Percentiles rank a stretch among this genome's conserved stretches.
phyloP scores from a whole-genome alignment of 1,140 invertebrate genomes.

The Argopecten irradians region DNA sequence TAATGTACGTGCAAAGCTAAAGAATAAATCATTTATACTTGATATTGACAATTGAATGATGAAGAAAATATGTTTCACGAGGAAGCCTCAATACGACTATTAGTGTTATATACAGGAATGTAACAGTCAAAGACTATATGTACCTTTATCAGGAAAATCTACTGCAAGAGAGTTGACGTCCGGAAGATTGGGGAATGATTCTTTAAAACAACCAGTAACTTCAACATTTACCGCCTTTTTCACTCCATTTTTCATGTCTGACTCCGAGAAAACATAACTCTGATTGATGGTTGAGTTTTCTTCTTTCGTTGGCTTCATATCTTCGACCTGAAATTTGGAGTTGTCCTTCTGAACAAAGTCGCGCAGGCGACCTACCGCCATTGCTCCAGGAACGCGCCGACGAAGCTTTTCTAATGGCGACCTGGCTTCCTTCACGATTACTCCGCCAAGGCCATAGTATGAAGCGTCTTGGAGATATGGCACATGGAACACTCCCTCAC shows the following conservation, averaged over 20 bases:
- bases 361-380: conserved; percentile 2
- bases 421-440: conserved; percentile 30
- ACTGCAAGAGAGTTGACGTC: neutral
- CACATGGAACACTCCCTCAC: neutral
- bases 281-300: neutral
- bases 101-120: too few species aligned
- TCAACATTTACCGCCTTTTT: conserved; percentile 23
- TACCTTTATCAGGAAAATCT: conserved; percentile 6
- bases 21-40: too few species aligned
- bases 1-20: too few species aligned
- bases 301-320: neutral
- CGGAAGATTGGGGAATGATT: neutral
- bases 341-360: conserved; percentile 18
- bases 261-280: neutral
- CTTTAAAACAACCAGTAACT: neutral
- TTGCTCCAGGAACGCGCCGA: neutral
- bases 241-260: conserved; percentile 24
- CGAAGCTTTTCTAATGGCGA: conserved; percentile 13
- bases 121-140: neutral
- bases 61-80: too few species aligned
- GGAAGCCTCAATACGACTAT: too few species aligned
- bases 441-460: neutral
- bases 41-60: too few species aligned
- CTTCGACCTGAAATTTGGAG: neutral
- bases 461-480: conserved; percentile 24